phyloP scores from a whole-genome alignment of 2,888 invertebrate genomes.

The Athalia cordata region DNA sequence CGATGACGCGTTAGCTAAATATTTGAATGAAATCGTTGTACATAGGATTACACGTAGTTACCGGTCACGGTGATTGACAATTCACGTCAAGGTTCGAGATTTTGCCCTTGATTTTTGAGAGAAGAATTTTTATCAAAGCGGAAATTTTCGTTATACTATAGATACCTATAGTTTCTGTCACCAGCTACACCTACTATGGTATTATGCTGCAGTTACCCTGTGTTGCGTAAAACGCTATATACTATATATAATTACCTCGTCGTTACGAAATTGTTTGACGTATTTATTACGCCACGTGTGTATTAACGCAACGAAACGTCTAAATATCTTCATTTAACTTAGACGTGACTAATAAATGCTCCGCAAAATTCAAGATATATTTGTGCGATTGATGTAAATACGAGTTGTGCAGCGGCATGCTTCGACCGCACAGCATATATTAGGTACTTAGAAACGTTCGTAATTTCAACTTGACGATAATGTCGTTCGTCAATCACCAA shows the following conservation, averaged over 20 bases:
- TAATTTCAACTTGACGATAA: too few species aligned
- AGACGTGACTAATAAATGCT: background rate
- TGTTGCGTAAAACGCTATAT: conserved; percentile 27
- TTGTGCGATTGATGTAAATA: too few species aligned
- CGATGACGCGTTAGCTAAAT: conserved; percentile 24
- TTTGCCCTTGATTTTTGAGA: background rate
- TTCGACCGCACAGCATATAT: too few species aligned
- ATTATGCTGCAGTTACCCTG: background rate
- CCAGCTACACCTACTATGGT: background rate
- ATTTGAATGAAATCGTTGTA: conserved; percentile 15
- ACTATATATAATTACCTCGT: conserved; percentile 5
- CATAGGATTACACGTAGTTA: background rate
- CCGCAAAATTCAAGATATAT: too few species aligned
- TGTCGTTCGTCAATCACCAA: too few species aligned
- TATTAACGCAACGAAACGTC: background rate
- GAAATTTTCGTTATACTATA: background rate
- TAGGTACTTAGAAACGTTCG: too few species aligned
- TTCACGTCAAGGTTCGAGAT: background rate
- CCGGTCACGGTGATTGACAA: background rate
- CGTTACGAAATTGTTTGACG: conserved; percentile 29
- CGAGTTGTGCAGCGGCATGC: too few species aligned
- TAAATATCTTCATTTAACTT: background rate
- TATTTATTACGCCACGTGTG: conserved; percentile 2
- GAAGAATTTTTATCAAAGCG: background rate
- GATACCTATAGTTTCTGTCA: background rate